These are phyloP conservation scores for Copsychus sechellarum DNA, from an alignment of 2,113 vertebrate genomes.

Conservation along the genomic window DNA sequence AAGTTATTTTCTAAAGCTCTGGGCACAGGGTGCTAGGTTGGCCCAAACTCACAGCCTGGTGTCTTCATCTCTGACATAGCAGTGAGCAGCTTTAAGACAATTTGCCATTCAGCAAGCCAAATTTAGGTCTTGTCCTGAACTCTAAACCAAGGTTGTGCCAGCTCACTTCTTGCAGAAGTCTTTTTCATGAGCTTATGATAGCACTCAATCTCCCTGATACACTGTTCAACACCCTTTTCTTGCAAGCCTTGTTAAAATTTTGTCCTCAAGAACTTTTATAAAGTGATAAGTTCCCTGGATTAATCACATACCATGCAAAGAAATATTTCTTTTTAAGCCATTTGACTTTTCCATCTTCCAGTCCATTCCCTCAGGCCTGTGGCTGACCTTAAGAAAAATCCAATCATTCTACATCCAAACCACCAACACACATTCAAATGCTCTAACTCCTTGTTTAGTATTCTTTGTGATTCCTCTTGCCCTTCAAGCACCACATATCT, in stretches of 20 bases:
- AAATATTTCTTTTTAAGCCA: neutral
- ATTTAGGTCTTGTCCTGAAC: neutral
- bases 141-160: neutral
- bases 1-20: neutral
- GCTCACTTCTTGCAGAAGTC: neutral
- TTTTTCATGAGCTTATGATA: neutral
- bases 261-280: neutral
- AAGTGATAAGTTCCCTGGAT: neutral
- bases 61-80: neutral
- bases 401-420: neutral
- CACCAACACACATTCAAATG: neutral
- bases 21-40: neutral
- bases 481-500: neutral
- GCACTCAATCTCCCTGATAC: neutral
- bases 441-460: neutral
- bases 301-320: neutral
- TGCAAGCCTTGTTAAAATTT: neutral
- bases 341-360: neutral
- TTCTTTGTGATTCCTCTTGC: neutral
- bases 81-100: neutral
- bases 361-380: neutral
- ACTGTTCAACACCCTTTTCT: neutral
- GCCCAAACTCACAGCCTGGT: neutral
- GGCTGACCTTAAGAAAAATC: neutral
- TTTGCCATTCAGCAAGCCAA: neutral